Evolutionary conservation across 2,113 vertebrate species (phyloP), one percentile per base, ranked within the genome.

Genomic region (Ophiodon elongatus): DNA sequence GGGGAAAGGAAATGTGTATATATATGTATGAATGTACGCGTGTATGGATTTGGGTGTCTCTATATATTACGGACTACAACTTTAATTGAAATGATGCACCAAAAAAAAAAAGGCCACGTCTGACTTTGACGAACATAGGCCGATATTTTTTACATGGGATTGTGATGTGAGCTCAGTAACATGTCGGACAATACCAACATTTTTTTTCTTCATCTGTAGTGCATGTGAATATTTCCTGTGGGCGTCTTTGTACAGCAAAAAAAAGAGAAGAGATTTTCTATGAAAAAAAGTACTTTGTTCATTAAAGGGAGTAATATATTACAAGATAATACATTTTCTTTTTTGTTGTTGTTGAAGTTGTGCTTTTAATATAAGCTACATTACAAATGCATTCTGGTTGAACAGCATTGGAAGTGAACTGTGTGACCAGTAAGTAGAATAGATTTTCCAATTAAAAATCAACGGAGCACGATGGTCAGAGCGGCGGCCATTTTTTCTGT

Each of bases 281-380:
- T 79, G n/a, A 63, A 88, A 86, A 79, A 70, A 47, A 21, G 13
- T 62, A 81, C 54, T 60, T 59, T 90, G 73, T 80, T 59, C 60
- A 90, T 92, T 91, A 88, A 92, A 94, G 83, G 84, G 80, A 89
- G 66, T 94, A 92, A 85, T 93, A 92, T 92, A 93, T 89, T 54
- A 90, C 19, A 6, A 4, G 5, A 80, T 1, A 23, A 57, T 45
- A 2, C 4, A 23, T 52, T 8, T 63, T 37, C 3, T 23, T 31
- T 41, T 52, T 60, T 63, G 13, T 50, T 41, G 67, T n/a, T 56
- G 7, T 29, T 25, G 9, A 27, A 19, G 4, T 13, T 15, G 47
- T 43, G 33, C 25, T 64, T 79, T 65, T 19, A 33, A 2, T 11
- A 4, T 39, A 7, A 57, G 25, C 8, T 31, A 13, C n/a, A 4